Conservation (phyloP, 1,140 invertebrate genomes). For the Anadara kagoshimensis region DNA sequence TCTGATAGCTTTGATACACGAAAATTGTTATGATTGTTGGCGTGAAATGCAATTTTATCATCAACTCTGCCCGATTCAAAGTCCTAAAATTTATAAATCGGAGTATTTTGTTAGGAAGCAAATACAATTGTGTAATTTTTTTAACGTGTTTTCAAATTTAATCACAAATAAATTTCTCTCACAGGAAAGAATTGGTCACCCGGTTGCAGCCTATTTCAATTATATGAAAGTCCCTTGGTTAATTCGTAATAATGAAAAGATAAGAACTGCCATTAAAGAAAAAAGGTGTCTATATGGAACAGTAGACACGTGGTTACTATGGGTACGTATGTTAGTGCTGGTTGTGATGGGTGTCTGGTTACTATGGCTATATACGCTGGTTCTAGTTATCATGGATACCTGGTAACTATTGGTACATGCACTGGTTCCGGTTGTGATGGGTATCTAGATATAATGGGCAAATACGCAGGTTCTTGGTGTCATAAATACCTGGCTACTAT, state of each 20-base stretch:
- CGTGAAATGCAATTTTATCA: too few relatives aligned
- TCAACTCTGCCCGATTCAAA: too few relatives aligned
- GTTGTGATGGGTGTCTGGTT: background rate
- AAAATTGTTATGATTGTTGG: too few relatives aligned
- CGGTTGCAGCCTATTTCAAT: slow-evolving; percentile 96
- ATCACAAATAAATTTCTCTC: background rate
- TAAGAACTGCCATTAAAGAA: slow-evolving; percentile 84
- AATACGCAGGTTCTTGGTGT: background rate
- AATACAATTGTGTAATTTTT: background rate
- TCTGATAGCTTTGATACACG: too few relatives aligned
- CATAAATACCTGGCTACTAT: too few relatives aligned
- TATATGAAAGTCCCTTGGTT: slow-evolving; percentile 92
- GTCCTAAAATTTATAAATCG: too few relatives aligned
- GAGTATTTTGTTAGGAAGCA: too few relatives aligned
- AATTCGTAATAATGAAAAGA: slow-evolving; percentile 88
- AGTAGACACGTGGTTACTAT: slow-evolving; percentile 96
- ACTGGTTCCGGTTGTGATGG: background rate
- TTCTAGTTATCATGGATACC: background rate
- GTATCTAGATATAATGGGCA: too few relatives aligned
- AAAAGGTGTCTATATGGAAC: slow-evolving; percentile 90
- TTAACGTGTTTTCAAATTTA: too few relatives aligned
- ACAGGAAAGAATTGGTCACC: slow-evolving; percentile 82
- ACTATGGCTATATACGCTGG: background rate
- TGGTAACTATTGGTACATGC: background rate
- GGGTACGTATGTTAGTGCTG: slow-evolving; percentile 78